Evolutionary conservation across 2,797 vertebrate species (phyloP).

Genomic region (Masticophis lateralis): DNA sequence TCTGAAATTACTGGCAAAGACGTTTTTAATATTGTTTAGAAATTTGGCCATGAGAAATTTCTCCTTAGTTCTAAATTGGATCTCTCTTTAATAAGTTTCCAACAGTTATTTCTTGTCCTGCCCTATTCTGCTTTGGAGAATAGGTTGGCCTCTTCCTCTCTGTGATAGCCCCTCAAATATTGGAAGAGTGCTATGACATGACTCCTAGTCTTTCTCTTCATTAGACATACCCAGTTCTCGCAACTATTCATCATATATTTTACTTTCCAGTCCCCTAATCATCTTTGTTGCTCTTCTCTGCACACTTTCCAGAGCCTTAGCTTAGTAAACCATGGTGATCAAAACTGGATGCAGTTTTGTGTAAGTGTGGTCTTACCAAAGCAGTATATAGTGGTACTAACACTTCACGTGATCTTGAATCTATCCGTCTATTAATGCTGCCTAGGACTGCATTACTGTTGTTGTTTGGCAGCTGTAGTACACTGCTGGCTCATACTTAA

Average conservation of each 20-base stretch:
- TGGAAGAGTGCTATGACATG: background rate
- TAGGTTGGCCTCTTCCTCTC: background rate
- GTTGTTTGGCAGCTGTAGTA: background rate
- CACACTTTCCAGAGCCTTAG: background rate
- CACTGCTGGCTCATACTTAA: background rate
- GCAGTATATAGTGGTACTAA: background rate
- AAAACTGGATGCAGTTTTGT: background rate
- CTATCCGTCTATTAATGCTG: background rate
- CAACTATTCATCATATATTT: background rate
- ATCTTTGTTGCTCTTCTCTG: background rate
- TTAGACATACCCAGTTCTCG: background rate
- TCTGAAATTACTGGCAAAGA: slow-evolving; percentile 1
- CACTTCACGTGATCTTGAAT: background rate
- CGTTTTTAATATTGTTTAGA: background rate
- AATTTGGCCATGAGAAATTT: too few species aligned
- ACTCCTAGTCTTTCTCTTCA: background rate
- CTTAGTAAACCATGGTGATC: background rate
- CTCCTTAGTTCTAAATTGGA: background rate
- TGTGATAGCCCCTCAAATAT: background rate
- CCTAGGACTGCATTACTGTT: background rate
- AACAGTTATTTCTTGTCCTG: too few species aligned
- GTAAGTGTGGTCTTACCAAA: background rate
- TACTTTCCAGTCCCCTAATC: background rate
- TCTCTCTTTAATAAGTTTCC: background rate
- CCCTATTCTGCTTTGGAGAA: background rate